Base-by-base conservation (phyloP, 2,888 invertebrate species). In the Unio delphinus region DNA sequence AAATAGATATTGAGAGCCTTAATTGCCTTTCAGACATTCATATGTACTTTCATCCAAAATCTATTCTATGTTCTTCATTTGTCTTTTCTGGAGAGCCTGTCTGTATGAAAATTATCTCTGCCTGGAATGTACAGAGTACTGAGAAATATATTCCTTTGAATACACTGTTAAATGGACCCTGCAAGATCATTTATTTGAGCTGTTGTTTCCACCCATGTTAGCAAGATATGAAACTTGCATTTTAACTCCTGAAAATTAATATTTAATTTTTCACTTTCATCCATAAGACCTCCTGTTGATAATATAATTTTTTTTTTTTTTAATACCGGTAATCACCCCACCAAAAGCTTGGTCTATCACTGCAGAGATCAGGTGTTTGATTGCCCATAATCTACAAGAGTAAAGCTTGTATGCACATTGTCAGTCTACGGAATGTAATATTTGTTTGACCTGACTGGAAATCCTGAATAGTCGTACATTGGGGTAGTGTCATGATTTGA, bases 361-460 rank as follows among this genome's bases (percentile, higher is more conserved):
- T 65, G n/a, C 30, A 55, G 30, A 72, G 34, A 11, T 58, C 62
- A 11, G 59, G 18, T 23, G 30, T 30, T 30, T 23, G 64, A 54
- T 18, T 58, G 1, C 15, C 20, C 20, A 55, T 55, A 34, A 7
- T 30, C 23, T 45, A 65, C 30, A 18, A 59, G 6, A 18, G 54
- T 64, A 45, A 28, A 61, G 23, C 58, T 28, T 17, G 8, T 45
- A 11, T 18, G 11, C 18, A 65, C 30, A 66, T 61, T 68, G 6
- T 64, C 17, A n/a, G 64, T 69, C 69, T 61, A 74, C 71, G 69
- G 69, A 71, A 2, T n/a, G 17, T 54, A 73, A n/a, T 26, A 67
- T 64, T 45, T 65, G 18, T 63, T 55, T 55, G 34, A 55, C 34
- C 34, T 7, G 7, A 1, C 8, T 34, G 34, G 34, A 34, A 34